Percentiles rank a stretch among this genome's conserved stretches.
phyloP scores from a whole-genome alignment of 2,888 invertebrate genomes.

The Lapara coniferarum region DNA sequence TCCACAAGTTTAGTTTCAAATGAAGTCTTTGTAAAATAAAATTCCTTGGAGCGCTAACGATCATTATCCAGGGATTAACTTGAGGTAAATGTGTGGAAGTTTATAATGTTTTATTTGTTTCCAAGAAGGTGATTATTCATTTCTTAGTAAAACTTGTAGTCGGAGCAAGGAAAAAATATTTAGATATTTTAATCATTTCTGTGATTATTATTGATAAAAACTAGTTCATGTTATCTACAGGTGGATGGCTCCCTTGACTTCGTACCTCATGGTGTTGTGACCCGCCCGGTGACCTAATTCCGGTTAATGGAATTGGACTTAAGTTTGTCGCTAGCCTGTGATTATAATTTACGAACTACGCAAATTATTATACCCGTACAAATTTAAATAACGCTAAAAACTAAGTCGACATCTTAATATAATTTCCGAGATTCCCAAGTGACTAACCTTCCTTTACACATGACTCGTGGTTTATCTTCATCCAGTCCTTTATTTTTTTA shows the following conservation, averaged over 20 bases:
- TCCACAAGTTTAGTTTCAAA: background rate
- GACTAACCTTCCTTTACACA: too few relatives aligned
- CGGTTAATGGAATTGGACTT: background rate
- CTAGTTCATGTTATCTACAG: background rate
- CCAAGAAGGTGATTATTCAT: slow-evolving; percentile 8
- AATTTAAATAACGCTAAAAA: too few relatives aligned
- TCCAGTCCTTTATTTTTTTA: too few relatives aligned
- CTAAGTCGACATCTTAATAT: too few relatives aligned
- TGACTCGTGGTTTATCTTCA: too few relatives aligned
- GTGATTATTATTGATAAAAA: background rate
- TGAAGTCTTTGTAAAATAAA: background rate
- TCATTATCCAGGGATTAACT: slow-evolving; percentile 18
- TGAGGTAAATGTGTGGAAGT: slow-evolving; percentile 10
- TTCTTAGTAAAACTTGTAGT: too few relatives aligned
- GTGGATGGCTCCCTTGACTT: background rate
- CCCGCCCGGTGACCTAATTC: background rate
- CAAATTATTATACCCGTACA: background rate
- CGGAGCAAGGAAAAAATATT: background rate
- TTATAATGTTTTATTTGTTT: slow-evolving; percentile 12
- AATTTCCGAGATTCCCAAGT: too few relatives aligned
- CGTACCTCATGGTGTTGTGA: background rate
- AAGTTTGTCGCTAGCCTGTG: background rate
- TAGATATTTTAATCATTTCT: background rate
- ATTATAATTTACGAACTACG: background rate
- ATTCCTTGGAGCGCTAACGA: slow-evolving; percentile 3